Evolutionary conservation across 2,113 vertebrate species (phyloP), one percentile per base, ranked within the genome.

Genomic region (Chascanopsetta lugubris): DNA sequence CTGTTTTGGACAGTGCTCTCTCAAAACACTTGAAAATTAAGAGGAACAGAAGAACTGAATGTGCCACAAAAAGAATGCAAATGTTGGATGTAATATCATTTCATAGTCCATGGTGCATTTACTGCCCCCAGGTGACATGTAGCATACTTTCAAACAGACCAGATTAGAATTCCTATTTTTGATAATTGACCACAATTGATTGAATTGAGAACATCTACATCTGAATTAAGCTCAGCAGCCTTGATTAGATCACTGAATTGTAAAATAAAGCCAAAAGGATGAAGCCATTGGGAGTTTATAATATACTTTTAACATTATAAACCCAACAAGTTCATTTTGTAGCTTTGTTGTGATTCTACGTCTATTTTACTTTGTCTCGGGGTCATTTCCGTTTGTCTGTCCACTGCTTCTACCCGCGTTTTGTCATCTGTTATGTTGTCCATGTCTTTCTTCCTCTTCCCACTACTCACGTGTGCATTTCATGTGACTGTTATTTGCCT

Each of bases 391-490:
- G n/a, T n/a, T 61, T 67, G 8, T 88, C 63, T 85, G 42, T 92
- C 88, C 90, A 94, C 85, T 25, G 18, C 26, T 20, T 57, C 20
- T 61, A 89, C 88, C 22, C 94, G 91, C 94, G 93, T 94, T 87
- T 92, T 93, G 90, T 93, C 91, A 74, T 92, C 90, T 95, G 89
- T 92, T 94, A 90, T 95, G 91, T 95, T 42, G 94, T 94, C 85
- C 93, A 93, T 94, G 93, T 94, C 91, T 91, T 85, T 95, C 90
- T 93, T 94, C 92, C 91, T 93, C 92, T 94, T 94, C 95, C 93
- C 93, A 95, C 92, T 94, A 92, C 94, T 96, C 94, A 94, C 94
- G 90, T 94, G 92, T 95, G 93, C 94, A 87, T 94, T 93, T 94
- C 94, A 38, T 49, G 94, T 95, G 49, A 65, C 72, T 83, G 94